Percentiles rank a stretch among this genome's conserved stretches.
These are phyloP conservation scores for Rutilus rutilus DNA, from an alignment of 2,113 vertebrate genomes.

Conservation along the genomic window DNA sequence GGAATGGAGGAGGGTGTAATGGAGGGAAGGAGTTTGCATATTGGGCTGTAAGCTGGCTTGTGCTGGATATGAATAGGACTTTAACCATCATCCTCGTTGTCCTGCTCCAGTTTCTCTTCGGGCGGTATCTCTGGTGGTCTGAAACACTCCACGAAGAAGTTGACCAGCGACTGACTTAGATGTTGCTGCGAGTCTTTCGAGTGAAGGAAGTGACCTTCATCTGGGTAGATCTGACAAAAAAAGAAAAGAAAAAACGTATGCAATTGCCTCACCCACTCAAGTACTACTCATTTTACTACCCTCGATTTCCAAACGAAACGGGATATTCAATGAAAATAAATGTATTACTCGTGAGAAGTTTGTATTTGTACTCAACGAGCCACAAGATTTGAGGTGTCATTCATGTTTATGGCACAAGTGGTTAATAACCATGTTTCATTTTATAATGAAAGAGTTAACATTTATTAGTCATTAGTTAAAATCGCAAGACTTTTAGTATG, in stretches of 20 bases:
- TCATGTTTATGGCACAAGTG: neutral
- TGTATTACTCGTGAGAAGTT: no score
- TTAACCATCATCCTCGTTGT: slow-evolving; percentile 90
- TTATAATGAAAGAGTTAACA: neutral
- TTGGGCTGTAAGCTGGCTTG: slow-evolving; percentile 76
- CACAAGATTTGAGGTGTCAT: neutral
- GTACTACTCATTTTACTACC: neutral
- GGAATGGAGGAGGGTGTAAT: slow-evolving; percentile 29
- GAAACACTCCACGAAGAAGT: slow-evolving; percentile 93
- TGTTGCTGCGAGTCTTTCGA: slow-evolving; percentile 79
- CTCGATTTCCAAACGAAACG: neutral
- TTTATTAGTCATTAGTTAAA: no score
- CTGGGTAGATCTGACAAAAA: slow-evolving; percentile 88
- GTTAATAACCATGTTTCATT: no score
- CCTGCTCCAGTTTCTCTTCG: slow-evolving; percentile 74
- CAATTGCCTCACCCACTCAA: neutral
- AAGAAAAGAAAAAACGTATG: neutral
- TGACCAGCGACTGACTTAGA: slow-evolving; percentile 87
- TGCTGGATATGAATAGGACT: slow-evolving; percentile 51
- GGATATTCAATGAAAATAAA: no score
- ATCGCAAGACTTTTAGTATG: no score
- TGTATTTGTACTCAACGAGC: neutral
- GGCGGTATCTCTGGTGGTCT: slow-evolving; percentile 79
- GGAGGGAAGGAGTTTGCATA: slow-evolving; percentile 78
- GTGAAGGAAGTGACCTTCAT: slow-evolving; percentile 90